These are phyloP conservation scores for Beaufortia kweichowensis DNA, from an alignment of 2,113 vertebrate species.

Conservation along the genomic window DNA sequence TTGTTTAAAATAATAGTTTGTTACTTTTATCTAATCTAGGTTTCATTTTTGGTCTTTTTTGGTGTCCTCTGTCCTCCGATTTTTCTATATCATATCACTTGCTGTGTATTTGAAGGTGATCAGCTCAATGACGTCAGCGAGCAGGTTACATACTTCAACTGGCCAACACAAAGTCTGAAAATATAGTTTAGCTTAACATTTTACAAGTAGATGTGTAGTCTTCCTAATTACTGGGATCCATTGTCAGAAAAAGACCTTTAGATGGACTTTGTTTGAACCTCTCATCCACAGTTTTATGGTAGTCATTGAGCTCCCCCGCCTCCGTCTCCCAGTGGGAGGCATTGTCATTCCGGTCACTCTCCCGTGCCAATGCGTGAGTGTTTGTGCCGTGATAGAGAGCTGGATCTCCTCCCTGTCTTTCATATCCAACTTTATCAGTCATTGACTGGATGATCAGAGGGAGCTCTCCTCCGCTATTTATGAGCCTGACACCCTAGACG, in stretches of 20 bases:
- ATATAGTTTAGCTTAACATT: not conserved
- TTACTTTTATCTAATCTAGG: no score
- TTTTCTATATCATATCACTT: not conserved
- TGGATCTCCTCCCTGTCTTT: constrained; percentile 48
- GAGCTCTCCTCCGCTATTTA: constrained; percentile 59
- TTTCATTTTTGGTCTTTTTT: no score
- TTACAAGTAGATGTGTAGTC: constrained; percentile 1
- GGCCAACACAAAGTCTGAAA: not conserved
- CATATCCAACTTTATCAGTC: constrained; percentile 53
- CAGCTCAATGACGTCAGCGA: no score
- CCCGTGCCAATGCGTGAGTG: constrained; percentile 34
- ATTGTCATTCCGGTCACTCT: constrained; percentile 52
- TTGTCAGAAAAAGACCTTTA: constrained; percentile 4
- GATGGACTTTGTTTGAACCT: constrained; percentile 43
- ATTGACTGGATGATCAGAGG: constrained; percentile 48
- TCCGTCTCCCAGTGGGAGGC: constrained; percentile 44
- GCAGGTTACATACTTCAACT: not conserved
- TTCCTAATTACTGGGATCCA: not conserved
- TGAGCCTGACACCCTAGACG: constrained; percentile 27
- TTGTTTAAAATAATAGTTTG: no score
- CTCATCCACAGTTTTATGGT: constrained; percentile 41
- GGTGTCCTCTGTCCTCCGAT: no score
- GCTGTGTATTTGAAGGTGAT: not conserved
- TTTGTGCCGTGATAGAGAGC: constrained; percentile 33
- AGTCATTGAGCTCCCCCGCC: constrained; percentile 30